Conservation (phyloP, 2,888 invertebrate genomes). For the Aphidoletes aphidimyza region DNA sequence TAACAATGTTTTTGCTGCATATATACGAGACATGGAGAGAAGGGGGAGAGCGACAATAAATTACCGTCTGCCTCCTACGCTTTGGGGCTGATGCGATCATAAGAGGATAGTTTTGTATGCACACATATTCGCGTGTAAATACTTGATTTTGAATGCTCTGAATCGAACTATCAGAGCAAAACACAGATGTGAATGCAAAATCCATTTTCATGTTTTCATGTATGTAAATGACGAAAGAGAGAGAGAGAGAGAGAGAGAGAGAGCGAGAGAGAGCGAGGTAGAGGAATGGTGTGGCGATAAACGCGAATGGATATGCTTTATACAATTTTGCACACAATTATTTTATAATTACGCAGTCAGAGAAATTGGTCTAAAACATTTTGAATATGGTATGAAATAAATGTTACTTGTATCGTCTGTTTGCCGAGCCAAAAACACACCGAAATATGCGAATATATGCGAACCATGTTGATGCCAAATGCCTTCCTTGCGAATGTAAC, state of each 20-base stretch:
- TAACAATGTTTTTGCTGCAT: slow-evolving; percentile 6
- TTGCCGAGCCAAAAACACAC: neutral
- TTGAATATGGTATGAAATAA: slow-evolving; percentile 49
- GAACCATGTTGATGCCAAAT: neutral
- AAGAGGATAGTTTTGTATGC: slow-evolving; percentile 15
- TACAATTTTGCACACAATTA: slow-evolving; percentile 52
- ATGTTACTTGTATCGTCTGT: slow-evolving; percentile 5
- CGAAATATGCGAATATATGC: neutral
- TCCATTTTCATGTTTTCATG: neutral
- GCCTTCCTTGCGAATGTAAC: neutral
- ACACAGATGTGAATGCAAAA: neutral
- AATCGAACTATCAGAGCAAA: neutral
- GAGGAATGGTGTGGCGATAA: no score
- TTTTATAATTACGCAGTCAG: slow-evolving; percentile 38
- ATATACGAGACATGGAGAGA: no score
- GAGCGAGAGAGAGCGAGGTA: neutral
- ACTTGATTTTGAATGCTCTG: neutral
- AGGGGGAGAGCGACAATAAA: slow-evolving; percentile 41
- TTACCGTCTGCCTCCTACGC: neutral
- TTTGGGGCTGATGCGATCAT: neutral
- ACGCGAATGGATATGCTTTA: neutral
- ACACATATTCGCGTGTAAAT: neutral
- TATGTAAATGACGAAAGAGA: neutral
- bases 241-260: neutral
- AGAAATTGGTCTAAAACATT: slow-evolving; percentile 33